Evolutionary conservation across 2,113 vertebrate genomes (phyloP).

Genomic region (Elgaria multicarinata): DNA sequence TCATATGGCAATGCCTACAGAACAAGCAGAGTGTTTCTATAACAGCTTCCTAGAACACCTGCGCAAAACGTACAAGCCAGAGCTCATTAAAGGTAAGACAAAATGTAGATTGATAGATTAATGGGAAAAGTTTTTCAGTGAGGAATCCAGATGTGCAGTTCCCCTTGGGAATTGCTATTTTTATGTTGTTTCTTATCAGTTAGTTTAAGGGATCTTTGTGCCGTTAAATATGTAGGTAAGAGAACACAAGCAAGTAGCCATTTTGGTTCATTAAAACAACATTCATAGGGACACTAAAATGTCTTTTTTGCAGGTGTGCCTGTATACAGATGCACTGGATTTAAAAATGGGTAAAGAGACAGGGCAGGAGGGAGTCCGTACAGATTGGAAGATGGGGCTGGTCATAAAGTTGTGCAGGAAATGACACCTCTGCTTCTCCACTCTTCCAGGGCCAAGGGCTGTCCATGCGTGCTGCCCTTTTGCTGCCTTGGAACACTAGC

Average conservation of each 20-base stretch:
- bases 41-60: slow-evolving; percentile 90
- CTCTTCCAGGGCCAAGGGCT: neutral
- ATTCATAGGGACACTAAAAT: neutral
- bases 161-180: neutral
- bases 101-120: neutral
- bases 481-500: neutral
- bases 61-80: slow-evolving; percentile 88
- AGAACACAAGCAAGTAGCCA: neutral
- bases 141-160: neutral
- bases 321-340: neutral
- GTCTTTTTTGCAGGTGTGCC: neutral
- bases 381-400: neutral
- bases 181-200: neutral
- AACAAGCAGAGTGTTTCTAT: slow-evolving; percentile 91
- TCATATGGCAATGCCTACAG: slow-evolving; percentile 92
- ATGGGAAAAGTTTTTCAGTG: neutral
- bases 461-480: neutral
- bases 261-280: neutral
- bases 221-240: neutral
- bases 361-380: neutral
- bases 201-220: neutral
- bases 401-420: neutral
- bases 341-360: neutral
- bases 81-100: slow-evolving; percentile 89
- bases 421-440: neutral